Evolutionary conservation across 2,113 vertebrate genomes (phyloP).

Genomic region (Mesitornis unicolor): DNA sequence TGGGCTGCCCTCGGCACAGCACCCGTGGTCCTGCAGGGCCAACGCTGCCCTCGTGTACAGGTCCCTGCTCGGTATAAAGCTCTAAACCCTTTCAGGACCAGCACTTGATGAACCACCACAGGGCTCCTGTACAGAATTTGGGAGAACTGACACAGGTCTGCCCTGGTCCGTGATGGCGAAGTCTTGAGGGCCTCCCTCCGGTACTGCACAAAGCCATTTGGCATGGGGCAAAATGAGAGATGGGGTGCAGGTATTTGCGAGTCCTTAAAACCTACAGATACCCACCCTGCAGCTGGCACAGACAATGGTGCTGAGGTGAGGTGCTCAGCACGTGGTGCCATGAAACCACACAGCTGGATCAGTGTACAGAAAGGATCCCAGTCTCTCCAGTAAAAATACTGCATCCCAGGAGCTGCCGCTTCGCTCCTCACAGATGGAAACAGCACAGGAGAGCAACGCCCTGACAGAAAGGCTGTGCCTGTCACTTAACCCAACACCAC

Average conservation of each 20-base stretch:
- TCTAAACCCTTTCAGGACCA: neutral
- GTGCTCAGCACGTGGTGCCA: too few relatives aligned
- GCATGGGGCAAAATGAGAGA: neutral
- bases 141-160: too few relatives aligned
- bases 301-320: too few relatives aligned
- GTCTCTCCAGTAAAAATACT: neutral
- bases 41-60: too few relatives aligned
- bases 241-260: neutral
- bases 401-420: neutral
- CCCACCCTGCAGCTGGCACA: neutral
- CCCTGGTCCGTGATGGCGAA: too few relatives aligned
- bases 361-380: neutral
- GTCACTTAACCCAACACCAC: neutral
- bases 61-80: neutral
- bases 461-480: too few relatives aligned
- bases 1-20: too few relatives aligned
- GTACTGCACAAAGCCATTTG: neutral
- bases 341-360: too few relatives aligned
- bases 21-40: too few relatives aligned
- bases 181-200: neutral
- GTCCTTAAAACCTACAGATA: neutral
- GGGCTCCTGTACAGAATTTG: neutral
- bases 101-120: too few relatives aligned
- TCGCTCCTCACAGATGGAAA: neutral
- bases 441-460: too few relatives aligned